Evolutionary conservation across 2,888 invertebrate species (phyloP).

Genomic region (Drosophila melanosoma): DNA sequence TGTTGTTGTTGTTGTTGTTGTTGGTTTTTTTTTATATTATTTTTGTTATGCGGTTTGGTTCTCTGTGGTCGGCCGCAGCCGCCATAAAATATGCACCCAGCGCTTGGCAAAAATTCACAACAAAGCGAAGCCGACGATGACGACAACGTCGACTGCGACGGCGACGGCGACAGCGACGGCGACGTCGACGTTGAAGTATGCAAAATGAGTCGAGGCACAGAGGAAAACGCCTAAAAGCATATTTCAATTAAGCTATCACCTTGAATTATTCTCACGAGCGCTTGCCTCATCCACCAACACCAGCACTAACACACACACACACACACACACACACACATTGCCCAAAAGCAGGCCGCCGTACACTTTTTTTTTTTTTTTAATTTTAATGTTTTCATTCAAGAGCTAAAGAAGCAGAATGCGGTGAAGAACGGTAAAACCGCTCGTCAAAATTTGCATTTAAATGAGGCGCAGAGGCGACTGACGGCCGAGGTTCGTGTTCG

Average conservation of each 20-base stretch:
- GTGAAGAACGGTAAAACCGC: conserved; percentile 74
- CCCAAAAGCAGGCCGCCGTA: conserved; percentile 64
- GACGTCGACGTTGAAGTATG: conserved; percentile 47
- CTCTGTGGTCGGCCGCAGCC: conserved; percentile 65
- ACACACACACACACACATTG: conserved; percentile 27
- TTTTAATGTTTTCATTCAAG: conserved; percentile 79
- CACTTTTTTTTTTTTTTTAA: conserved; percentile 65
- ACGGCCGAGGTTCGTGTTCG: conserved; percentile 56
- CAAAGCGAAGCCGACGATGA: conserved; percentile 59
- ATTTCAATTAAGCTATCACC: conserved; percentile 84
- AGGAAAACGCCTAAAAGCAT: conserved; percentile 82
- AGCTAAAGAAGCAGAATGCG: conserved; percentile 43
- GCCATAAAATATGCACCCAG: conserved; percentile 75
- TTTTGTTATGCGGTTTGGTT: conserved; percentile 33
- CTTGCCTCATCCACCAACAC: conserved; percentile 28
- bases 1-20: conserved; percentile 38
- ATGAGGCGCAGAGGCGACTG: conserved; percentile 80
- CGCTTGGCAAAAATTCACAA: conserved; percentile 50
- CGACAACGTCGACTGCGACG: not conserved
- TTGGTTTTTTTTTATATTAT: conserved; percentile 15
- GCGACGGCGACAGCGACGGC: conserved; percentile 49
- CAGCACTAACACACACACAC: conserved; percentile 22
- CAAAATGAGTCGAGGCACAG: conserved; percentile 56
- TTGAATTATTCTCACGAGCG: conserved; percentile 82
- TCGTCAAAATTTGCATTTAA: conserved; percentile 84